Evolutionary conservation across 2,888 invertebrate genomes (phyloP), one percentile per base, ranked within the genome.

Genomic region (Eristalis intricaria): DNA sequence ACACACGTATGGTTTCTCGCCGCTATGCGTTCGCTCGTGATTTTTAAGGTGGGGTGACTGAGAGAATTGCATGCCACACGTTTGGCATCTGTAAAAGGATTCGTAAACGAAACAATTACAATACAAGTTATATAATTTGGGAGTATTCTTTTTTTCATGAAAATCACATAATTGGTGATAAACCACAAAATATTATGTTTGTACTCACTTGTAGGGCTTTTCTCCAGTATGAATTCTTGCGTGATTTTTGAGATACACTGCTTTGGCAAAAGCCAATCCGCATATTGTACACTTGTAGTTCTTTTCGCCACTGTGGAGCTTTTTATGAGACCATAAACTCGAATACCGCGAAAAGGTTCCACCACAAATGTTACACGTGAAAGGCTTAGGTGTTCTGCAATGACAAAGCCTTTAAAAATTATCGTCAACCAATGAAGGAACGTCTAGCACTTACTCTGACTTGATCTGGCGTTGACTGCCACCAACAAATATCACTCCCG

Each of bases 11-110:
- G 97, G 97, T 88, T 97, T 95, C 91, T 97, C 97, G 2, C 97
- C 97, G 40, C 97, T 97, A 92, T 97, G 97, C 78, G 97, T 97
- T 90, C 97, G 94, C 93, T 97, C 97, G 91, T 97, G 97, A 92
- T 97, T 97, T 91, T 97, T 97, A 75, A 97, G 94, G 94, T 97
- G 97, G 1, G 97, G 97, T 77, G 97, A 97, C 91, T 97, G 97
- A 7, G 97, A 97, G 92, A 97, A 97, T 92, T 97, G 97, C 97
- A 97, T 97, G 65, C 97, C 97, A 92, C 97, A 97, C 29, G 97
- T 97, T 91, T 95, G 96, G 93, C 97, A 97, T 92, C 96, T 96
- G 91, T 90, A 90, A 91, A 22, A 13, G 23, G 50, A 32, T 22
- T 13, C 15, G 5, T 38, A 60, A n/a, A 40, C 26, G 22, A 22